Evolutionary conservation across 2,113 vertebrate genomes (phyloP), one percentile per base, ranked within the genome.

Genomic region (Halcyon senegalensis): DNA sequence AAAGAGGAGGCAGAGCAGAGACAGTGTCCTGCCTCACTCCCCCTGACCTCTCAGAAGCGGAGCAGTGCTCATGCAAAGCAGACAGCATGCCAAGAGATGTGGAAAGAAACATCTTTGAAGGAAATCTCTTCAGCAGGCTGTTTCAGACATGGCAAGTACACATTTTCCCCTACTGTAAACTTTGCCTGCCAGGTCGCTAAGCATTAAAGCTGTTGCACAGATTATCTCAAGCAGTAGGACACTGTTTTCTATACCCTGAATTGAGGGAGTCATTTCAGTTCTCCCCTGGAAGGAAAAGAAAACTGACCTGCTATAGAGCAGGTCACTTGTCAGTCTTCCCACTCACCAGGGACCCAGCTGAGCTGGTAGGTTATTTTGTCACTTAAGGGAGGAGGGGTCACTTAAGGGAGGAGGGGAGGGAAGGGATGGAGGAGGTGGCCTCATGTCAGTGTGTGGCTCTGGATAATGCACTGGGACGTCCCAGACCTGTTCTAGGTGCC

Each of bases 1-100:
- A 96, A 90, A 97, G 90, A 72, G 89, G 74, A 85, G 82, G 83
- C 80, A 87, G 89, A 93, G 80, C n/a, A 23, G 62, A 95, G 67
- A 4, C 58, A 50, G 70, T n/a, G 81, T 85, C 75, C 43, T 0
- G 1, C 56, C 86, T 44, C 72, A 60, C 82, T 94, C 87, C 92
- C 84, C 76, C 21, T 88, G 90, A 84, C 58, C 82, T 83, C 56
- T 48, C 39, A 60, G 37, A 67, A 76, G 84, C 64, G 90, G 46
- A 90, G 72, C 63, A 68, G 43, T 27, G 50, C 75, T 63, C 75
- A 35, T 5, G 2, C 37, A 90, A 73, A 92, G 48, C 53, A 51
- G 53, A 62, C 69, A 92, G 76, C 76, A 50, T 5, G 2, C 67
- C 10, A 58, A 43, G 90, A 78, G 41, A 27, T 0, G 1, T 7